These are phyloP conservation scores for Nomada flava DNA, from an alignment of 2,888 invertebrate species.

Conservation along the genomic window DNA sequence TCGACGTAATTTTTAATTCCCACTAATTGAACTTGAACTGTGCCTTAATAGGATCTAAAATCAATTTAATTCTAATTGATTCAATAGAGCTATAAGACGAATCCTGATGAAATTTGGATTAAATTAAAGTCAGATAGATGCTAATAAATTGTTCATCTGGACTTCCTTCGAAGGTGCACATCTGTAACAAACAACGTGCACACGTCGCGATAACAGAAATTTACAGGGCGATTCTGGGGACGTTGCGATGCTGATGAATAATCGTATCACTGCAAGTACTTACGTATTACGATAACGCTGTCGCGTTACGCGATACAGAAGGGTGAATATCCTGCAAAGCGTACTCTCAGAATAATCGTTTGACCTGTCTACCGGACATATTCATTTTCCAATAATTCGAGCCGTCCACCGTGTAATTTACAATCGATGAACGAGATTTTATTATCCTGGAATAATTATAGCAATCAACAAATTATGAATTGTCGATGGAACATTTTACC, in stretches of 20 bases:
- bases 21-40: too few species aligned
- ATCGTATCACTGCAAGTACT: background rate
- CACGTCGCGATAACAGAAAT: conserved; percentile 17
- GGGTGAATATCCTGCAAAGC: conserved; percentile 43
- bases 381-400: conserved; percentile 50
- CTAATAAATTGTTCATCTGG: background rate
- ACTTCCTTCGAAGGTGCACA: conserved; percentile 17
- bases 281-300: background rate
- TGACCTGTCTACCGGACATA: conserved; percentile 51
- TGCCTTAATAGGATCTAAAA: too few species aligned
- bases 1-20: too few species aligned
- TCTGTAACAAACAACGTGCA: conserved; percentile 3
- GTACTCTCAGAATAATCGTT: conserved; percentile 51
- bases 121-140: too few species aligned
- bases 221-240: conserved; percentile 2
- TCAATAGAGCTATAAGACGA: too few species aligned
- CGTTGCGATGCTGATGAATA: background rate
- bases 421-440: conserved; percentile 16
- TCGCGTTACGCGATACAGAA: background rate
- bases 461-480: background rate
- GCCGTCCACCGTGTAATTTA: conserved; percentile 30
- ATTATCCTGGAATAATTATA: conserved; percentile 30
- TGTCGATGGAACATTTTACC: too few species aligned
- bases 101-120: too few species aligned
- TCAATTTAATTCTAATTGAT: too few species aligned